Conservation (phyloP, 2,113 vertebrate genomes). For the Solea senegalensis region DNA sequence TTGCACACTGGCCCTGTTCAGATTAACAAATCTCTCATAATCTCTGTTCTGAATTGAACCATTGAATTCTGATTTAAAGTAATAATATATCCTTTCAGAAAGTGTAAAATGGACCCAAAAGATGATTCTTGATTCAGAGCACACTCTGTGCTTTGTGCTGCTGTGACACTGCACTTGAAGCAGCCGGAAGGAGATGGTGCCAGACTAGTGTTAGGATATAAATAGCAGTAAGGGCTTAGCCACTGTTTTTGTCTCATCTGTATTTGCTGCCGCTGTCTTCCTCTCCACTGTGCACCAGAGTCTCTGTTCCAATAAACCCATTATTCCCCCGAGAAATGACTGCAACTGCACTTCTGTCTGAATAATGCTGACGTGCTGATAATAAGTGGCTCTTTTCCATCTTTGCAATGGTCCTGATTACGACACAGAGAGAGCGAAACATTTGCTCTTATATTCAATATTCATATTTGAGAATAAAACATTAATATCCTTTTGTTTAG, state of each 20-base stretch:
- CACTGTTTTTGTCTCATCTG: conserved; percentile 69
- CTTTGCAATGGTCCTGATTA: not conserved
- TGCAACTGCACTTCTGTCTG: not conserved
- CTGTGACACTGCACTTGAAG: conserved; percentile 57
- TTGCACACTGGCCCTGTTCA: too few relatives aligned
- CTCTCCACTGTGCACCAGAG: conserved; percentile 48
- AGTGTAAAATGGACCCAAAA: conserved; percentile 15
- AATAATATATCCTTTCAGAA: conserved; percentile 12
- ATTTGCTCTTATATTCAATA: not conserved
- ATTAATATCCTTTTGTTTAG: not conserved
- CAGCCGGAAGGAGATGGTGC: conserved; percentile 59
- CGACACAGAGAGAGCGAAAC: not conserved
- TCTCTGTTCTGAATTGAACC: conserved; percentile 8
- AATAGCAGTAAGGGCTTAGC: conserved; percentile 74
- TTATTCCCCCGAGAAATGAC: conserved; percentile 12
- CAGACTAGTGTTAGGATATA: conserved; percentile 73
- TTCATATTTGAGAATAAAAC: conserved; percentile 1
- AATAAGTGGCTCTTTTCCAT: conserved; percentile 10
- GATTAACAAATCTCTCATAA: conserved; percentile 7
- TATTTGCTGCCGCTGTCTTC: conserved; percentile 63
- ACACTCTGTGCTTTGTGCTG: conserved; percentile 41
- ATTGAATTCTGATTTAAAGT: conserved; percentile 11
- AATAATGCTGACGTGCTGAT: conserved; percentile 2
- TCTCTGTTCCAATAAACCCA: conserved; percentile 28
- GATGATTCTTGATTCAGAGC: conserved; percentile 25